These are phyloP conservation scores for Gobius niger DNA, from an alignment of 2,113 vertebrate species.

Conservation along the genomic window DNA sequence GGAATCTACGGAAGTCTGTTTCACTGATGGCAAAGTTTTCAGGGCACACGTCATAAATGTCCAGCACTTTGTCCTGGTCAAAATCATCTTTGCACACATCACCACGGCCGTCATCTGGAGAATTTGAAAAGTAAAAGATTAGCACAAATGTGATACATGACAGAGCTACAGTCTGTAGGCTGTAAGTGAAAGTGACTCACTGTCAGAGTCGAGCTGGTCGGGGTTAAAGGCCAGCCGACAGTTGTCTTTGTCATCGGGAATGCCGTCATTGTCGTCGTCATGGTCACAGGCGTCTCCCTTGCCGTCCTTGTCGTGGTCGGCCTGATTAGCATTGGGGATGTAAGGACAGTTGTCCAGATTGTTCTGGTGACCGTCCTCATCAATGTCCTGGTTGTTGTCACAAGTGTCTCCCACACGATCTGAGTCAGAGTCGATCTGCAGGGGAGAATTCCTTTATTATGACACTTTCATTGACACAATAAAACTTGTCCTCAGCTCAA, in stretches of 20 bases:
- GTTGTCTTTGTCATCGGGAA: conserved; percentile 97
- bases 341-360: conserved; percentile 99
- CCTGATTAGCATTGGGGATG: conserved; percentile 95
- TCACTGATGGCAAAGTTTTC: conserved; percentile 96
- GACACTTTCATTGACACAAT: conserved; percentile 19
- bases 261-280: conserved; percentile 98
- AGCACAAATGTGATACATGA: neutral
- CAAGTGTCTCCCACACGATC: conserved; percentile 93
- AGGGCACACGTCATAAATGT: conserved; percentile 94
- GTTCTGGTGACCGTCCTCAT: conserved; percentile 98
- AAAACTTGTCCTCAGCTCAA: conserved; percentile 36
- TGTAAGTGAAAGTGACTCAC: conserved; percentile 72
- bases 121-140: neutral
- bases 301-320: conserved; percentile 96
- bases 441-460: conserved; percentile 52
- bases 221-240: conserved; percentile 91
- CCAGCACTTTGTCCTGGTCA: conserved; percentile 90
- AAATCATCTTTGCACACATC: conserved; percentile 97
- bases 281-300: conserved; percentile 97
- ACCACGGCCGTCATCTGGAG: conserved; percentile 90
- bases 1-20: conserved; percentile 97
- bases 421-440: conserved; percentile 93
- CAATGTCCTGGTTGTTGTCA: conserved; percentile 97
- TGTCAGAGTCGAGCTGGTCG: conserved; percentile 93
- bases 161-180: neutral